A percentile compares a stretch with the other conserved stretches of the same genome.
phyloP scores from a whole-genome alignment of 2,113 vertebrate species.

The Gorsachius goisagi region DNA sequence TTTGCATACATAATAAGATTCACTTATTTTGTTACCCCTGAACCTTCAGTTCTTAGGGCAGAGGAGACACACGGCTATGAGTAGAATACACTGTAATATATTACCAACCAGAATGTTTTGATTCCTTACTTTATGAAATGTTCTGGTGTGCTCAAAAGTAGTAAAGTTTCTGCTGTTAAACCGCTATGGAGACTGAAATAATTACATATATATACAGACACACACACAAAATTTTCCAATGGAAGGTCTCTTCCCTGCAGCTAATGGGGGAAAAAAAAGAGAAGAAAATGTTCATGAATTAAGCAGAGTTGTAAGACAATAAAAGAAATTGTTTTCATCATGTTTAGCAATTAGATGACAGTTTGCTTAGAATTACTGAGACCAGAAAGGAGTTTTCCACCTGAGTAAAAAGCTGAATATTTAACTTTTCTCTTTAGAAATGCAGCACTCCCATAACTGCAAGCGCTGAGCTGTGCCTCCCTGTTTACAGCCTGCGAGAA shows the following conservation, averaged over 20 bases:
- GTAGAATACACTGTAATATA: neutral
- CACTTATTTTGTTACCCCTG: neutral
- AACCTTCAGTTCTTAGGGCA: neutral
- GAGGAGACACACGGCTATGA: neutral
- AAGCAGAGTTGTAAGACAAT: neutral
- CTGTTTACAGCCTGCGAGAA: neutral
- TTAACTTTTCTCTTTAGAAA: neutral
- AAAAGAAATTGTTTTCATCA: neutral
- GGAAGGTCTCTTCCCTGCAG: neutral
- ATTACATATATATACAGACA: accelerated
- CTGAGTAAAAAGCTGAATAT: neutral
- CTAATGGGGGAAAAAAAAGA: neutral
- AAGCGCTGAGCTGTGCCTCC: neutral
- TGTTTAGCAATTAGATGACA: neutral
- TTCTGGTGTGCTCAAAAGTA: neutral
- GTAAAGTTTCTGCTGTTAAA: neutral
- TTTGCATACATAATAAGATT: constrained; percentile 2
- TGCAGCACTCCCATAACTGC: neutral
- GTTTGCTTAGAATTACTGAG: neutral
- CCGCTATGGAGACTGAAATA: neutral
- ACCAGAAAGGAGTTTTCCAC: neutral
- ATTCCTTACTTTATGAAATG: neutral
- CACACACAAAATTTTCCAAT: neutral
- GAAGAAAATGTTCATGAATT: neutral
- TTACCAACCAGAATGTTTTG: neutral